These are phyloP conservation scores for Lymantria dispar DNA, from an alignment of 2,888 invertebrate species.

Conservation along the genomic window DNA sequence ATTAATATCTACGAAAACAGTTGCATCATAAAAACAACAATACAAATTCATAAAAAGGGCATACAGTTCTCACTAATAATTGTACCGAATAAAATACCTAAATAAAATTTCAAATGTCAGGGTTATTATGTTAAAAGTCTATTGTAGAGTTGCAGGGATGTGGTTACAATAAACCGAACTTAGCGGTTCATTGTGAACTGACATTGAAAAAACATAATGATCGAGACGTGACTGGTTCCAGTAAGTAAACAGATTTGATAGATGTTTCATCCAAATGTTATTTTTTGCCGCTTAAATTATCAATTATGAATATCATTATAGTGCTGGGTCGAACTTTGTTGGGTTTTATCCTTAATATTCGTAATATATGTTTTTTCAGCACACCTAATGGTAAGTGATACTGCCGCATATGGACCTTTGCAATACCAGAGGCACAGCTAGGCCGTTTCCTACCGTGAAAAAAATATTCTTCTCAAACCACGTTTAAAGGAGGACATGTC, in stretches of 20 bases:
- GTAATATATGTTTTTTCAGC: too few relatives aligned
- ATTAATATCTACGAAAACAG: slow-evolving; percentile 1
- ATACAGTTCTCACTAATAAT: slow-evolving; percentile 46
- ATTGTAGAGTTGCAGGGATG: slow-evolving; percentile 41
- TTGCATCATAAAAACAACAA: slow-evolving; percentile 6
- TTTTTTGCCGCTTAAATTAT: neutral
- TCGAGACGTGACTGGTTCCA: slow-evolving; percentile 46
- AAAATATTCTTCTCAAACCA: too few relatives aligned
- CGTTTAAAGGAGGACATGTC: too few relatives aligned
- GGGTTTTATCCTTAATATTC: too few relatives aligned
- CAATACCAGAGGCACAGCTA: too few relatives aligned
- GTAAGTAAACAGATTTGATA: slow-evolving; percentile 20
- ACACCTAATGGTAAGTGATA: too few relatives aligned
- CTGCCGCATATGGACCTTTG: too few relatives aligned
- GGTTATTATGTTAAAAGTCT: slow-evolving; percentile 43
- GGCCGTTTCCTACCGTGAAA: too few relatives aligned
- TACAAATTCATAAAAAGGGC: slow-evolving; percentile 44
- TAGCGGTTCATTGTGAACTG: slow-evolving; percentile 36
- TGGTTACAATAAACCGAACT: slow-evolving; percentile 38
- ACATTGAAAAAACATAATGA: slow-evolving; percentile 48
- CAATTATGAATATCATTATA: neutral
- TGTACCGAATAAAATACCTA: slow-evolving; percentile 38
- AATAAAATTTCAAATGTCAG: slow-evolving; percentile 54
- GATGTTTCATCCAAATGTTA: neutral
- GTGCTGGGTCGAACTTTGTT: too few relatives aligned